Evolutionary conservation across 2,888 invertebrate genomes (phyloP).

Genomic region (Halictus ligatus): DNA sequence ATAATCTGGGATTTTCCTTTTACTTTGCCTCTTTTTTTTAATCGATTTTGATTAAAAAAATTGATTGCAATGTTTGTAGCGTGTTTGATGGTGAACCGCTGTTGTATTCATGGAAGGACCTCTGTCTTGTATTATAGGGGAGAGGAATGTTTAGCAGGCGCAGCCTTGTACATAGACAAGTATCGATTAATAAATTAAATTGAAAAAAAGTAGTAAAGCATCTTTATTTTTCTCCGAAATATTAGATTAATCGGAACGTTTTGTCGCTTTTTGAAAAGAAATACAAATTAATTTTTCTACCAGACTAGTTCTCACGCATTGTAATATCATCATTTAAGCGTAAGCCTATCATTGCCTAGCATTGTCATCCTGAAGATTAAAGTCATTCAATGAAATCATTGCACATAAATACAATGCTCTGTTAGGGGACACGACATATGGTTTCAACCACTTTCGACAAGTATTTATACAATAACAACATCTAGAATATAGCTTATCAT

Average conservation of each 20-base stretch:
- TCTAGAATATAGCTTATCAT: background rate
- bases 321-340: background rate
- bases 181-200: constrained; percentile 62
- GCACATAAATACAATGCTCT: background rate
- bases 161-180: constrained; percentile 60
- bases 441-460: background rate
- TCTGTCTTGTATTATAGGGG: constrained; percentile 55
- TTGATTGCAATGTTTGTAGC: constrained; percentile 46
- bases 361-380: background rate
- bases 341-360: background rate
- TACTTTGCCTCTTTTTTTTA: constrained; percentile 44
- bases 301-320: background rate
- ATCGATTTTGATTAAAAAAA: constrained; percentile 53
- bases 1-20: constrained; percentile 11
- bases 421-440: background rate
- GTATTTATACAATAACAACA: background rate
- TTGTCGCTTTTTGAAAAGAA: background rate
- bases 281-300: background rate
- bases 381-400: background rate
- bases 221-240: constrained; percentile 8
- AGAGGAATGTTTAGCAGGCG: constrained; percentile 54
- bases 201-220: constrained; percentile 15
- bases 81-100: constrained; percentile 34
- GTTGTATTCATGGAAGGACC: constrained; percentile 43
- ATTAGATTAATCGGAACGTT: background rate